Base-by-base conservation (phyloP, 2,797 vertebrate genomes). In the Brachyalestes nurse region DNA sequence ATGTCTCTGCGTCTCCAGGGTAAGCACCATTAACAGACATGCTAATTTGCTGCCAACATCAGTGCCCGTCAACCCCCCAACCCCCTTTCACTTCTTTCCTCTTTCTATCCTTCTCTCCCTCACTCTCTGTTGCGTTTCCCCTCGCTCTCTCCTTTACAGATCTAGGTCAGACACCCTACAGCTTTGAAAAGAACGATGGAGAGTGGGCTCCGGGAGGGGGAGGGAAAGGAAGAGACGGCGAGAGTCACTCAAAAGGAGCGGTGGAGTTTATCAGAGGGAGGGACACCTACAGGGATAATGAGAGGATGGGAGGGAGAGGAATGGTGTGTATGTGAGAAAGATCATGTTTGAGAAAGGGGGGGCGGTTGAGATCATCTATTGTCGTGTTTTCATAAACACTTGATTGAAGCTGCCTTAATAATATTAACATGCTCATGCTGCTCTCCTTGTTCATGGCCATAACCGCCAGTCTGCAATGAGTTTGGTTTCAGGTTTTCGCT, bases 141-240 rank as follows among this genome's bases (percentile, higher is more conserved):
- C 79, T 61, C 78, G 47, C 77, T 82, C 79, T 69, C 83, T 47
- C 57, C 86, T 84, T 83, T 81, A 81, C 85, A 88, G 89, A 93
- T 92, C 90, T 93, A 91, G 92, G 92, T 93, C 92, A 92, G 88
- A 91, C 89, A 58, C 84, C 80, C 85, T 69, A 84, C 84, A 83
- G 84, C 82, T 87, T 40, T 81, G 71, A 83, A 83, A 45, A 72
- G 77, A 82, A 64, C 75, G 70, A 81, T 81, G 78, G 75, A 81
- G 81, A 72, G 73, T 62, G 58, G 74, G 58, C 21, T 4, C 19
- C 34, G 53, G 45, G 13, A 40, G 77, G 42, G 47, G 49, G 42
- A 66, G 57, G 23, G 21, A 53, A 72, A 55, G 12, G 21, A 21
- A 91, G 91, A 86, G 90, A 92, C 21, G 7, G 82, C 89, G 85